These are phyloP conservation scores for Holcopasites calliopsidis DNA, from an alignment of 1,140 invertebrate genomes.

Conservation along the genomic window DNA sequence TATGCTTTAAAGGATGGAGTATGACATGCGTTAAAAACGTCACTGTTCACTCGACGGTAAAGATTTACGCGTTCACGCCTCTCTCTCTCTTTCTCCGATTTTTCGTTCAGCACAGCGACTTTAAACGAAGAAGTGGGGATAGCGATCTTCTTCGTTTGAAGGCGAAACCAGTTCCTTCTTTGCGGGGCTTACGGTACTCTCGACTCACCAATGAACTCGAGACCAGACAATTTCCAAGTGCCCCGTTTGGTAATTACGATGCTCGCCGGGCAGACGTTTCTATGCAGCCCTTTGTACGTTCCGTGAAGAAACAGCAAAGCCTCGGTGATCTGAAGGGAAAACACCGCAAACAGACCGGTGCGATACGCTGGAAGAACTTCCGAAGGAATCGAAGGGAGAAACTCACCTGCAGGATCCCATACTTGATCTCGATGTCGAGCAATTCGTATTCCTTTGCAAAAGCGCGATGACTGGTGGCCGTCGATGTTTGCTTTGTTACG, in stretches of 20 bases:
- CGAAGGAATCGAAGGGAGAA: too few relatives aligned
- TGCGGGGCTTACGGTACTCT: too few relatives aligned
- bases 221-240: constrained; percentile 97
- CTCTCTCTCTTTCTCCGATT: too few relatives aligned
- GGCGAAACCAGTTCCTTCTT: not conserved
- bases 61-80: too few relatives aligned
- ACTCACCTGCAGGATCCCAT: constrained; percentile 92
- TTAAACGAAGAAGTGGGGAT: too few relatives aligned
- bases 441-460: constrained; percentile 91
- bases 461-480: constrained; percentile 77
- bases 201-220: constrained; percentile 93
- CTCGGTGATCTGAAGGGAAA: constrained; percentile 90
- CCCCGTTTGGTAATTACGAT: constrained; percentile 96
- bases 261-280: constrained; percentile 95
- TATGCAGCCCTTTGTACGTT: constrained; percentile 90
- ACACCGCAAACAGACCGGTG: not conserved
- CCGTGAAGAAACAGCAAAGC: constrained; percentile 95
- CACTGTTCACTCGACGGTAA: too few relatives aligned
- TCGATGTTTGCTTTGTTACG: constrained; percentile 62
- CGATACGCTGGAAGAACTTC: not conserved
- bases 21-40: too few relatives aligned
- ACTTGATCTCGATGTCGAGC: constrained; percentile 95
- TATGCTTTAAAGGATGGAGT: too few relatives aligned
- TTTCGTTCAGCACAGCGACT: too few relatives aligned
- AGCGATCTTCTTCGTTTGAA: too few relatives aligned